Percentiles rank a stretch among this genome's conserved stretches.
Evolutionary conservation across 2,113 vertebrate species (phyloP).

Genomic region (Petrocephalus microphthalmus): DNA sequence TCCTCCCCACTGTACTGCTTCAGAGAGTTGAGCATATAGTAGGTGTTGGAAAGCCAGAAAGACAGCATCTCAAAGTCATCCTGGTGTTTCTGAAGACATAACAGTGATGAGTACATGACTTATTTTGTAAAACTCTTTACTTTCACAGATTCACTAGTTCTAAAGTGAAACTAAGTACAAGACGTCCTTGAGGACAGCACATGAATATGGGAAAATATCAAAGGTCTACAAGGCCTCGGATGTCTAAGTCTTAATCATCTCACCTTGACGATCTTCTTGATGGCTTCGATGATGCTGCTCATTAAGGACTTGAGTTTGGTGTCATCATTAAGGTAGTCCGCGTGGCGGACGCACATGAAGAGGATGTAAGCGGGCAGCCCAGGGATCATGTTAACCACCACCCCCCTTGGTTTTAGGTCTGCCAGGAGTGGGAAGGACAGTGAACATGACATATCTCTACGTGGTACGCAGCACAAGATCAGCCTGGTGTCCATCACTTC

Average conservation of each 20-base stretch:
- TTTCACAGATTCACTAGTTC: background rate
- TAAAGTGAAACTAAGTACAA: background rate
- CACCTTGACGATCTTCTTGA: conserved; percentile 84
- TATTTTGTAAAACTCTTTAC: background rate
- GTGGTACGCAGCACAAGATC: background rate
- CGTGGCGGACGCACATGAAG: conserved; percentile 89
- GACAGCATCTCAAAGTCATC: conserved; percentile 86
- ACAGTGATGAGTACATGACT: background rate
- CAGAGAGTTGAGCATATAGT: conserved; percentile 86
- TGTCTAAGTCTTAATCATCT: conserved; percentile 16
- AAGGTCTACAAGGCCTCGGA: background rate
- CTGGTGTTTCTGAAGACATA: conserved; percentile 65
- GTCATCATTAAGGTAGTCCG: conserved; percentile 81
- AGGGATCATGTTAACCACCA: conserved; percentile 88
- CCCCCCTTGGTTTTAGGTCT: conserved; percentile 88
- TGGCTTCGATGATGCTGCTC: conserved; percentile 66
- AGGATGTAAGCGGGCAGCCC: conserved; percentile 80
- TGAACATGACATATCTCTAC: background rate
- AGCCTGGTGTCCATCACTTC: background rate
- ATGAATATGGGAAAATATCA: background rate
- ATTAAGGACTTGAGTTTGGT: conserved; percentile 84
- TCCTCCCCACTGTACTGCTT: conserved; percentile 98
- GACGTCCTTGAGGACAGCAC: background rate
- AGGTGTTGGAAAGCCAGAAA: conserved; percentile 91
- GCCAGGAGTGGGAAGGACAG: conserved; percentile 12